phyloP scores from a whole-genome alignment of 2,797 vertebrate species.

The Eulemur albifrons region DNA sequence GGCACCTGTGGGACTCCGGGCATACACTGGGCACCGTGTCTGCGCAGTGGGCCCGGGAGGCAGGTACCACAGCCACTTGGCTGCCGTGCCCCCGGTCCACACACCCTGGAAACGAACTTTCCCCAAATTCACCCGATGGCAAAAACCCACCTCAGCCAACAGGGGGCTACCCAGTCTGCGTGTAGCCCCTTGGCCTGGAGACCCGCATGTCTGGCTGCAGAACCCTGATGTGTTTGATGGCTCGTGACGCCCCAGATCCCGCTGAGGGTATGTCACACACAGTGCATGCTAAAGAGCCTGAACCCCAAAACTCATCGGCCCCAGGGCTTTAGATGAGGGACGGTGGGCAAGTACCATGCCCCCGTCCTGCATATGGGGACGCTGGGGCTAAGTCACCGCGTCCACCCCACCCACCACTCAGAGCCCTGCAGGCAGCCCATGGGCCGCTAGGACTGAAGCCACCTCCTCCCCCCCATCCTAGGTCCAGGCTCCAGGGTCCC shows the following conservation, averaged over 20 bases:
- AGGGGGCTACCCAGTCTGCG: background rate
- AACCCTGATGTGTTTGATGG: background rate
- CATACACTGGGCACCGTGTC: fast-evolving
- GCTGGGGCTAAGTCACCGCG: background rate
- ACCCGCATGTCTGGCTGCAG: fast-evolving
- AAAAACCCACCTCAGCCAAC: fast-evolving
- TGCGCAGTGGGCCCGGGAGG: background rate
- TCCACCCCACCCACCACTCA: background rate
- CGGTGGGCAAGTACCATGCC: fast-evolving
- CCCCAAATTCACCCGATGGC: background rate
- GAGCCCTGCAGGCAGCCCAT: fast-evolving
- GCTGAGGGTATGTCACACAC: background rate
- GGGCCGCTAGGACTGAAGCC: background rate
- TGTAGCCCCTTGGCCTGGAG: fast-evolving
- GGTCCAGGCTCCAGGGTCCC: background rate
- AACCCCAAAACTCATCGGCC: background rate
- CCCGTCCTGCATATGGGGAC: background rate
- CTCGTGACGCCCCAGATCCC: too few species aligned
- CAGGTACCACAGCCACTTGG: fast-evolving
- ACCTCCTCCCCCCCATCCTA: too few species aligned
- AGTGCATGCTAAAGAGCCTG: background rate
- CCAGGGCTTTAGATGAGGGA: background rate
- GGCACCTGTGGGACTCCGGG: background rate
- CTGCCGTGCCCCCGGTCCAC: background rate
- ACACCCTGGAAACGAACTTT: background rate